These are phyloP conservation scores for Podargus strigoides DNA, from an alignment of 2,797 vertebrate genomes.

Conservation along the genomic window DNA sequence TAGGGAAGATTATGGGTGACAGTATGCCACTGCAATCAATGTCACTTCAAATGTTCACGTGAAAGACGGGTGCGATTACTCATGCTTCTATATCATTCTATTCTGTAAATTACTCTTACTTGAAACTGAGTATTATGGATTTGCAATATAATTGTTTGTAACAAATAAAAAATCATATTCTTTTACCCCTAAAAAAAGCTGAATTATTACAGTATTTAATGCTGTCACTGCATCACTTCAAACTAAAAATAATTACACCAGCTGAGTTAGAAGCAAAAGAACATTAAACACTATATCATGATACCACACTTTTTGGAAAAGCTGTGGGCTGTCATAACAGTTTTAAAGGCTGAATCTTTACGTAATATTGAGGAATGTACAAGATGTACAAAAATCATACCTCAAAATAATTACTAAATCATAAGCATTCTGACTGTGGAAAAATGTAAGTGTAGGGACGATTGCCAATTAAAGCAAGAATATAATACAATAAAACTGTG, in stretches of 20 bases:
- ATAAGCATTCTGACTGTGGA: background rate
- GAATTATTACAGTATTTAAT: background rate
- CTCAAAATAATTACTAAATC: background rate
- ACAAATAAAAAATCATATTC: background rate
- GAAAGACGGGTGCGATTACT: background rate
- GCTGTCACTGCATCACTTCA: background rate
- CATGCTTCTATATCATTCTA: background rate
- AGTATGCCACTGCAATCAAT: background rate
- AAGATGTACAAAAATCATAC: background rate
- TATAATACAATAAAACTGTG: background rate
- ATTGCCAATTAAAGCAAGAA: background rate
- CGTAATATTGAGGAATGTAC: background rate
- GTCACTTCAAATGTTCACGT: slow-evolving; percentile 10
- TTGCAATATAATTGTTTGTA: slow-evolving; percentile 1
- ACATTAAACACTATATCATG: background rate
- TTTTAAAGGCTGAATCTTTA: slow-evolving; percentile 13
- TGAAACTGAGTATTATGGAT: background rate
- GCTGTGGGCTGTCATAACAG: background rate
- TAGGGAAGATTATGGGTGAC: background rate
- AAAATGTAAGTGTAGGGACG: background rate
- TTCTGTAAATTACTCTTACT: background rate
- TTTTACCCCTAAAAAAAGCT: background rate
- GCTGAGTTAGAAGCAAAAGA: background rate
- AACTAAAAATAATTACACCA: slow-evolving; percentile 12
- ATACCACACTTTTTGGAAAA: background rate